Conservation (phyloP, 2,797 vertebrate species). For the Xiphorhynchus erythropygius region DNA sequence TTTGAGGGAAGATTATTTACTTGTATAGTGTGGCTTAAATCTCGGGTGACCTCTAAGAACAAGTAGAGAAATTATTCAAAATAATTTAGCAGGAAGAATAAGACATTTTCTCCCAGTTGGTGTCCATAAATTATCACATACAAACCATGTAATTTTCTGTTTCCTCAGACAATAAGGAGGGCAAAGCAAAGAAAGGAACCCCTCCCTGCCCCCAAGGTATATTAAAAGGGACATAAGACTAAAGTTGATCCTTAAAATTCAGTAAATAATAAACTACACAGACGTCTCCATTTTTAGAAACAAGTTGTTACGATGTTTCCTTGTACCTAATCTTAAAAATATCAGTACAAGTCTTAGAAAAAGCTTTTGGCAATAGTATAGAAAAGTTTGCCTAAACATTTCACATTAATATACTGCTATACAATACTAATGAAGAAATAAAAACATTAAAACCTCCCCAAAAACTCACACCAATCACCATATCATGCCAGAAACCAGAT, state of each 20-base stretch:
- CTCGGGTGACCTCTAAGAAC: background rate
- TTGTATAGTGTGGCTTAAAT: background rate
- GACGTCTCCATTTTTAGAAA: background rate
- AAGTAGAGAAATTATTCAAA: background rate
- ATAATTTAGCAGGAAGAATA: background rate
- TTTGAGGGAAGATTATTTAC: background rate
- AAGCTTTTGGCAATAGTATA: background rate
- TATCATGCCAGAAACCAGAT: background rate
- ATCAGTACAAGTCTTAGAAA: background rate
- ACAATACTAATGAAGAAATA: background rate
- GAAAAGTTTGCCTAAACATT: constrained; percentile 4
- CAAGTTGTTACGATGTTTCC: background rate
- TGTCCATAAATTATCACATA: background rate
- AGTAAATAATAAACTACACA: background rate
- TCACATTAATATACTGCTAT: background rate
- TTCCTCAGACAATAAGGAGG: background rate
- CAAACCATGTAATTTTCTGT: background rate
- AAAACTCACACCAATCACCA: background rate
- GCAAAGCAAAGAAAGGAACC: background rate
- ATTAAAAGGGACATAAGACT: background rate
- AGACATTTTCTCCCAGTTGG: background rate
- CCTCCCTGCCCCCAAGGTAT: background rate
- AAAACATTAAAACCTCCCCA: background rate
- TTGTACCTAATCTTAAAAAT: background rate
- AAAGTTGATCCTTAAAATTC: background rate